Evolutionary conservation across 23 tunicate species (phyloP).

Genomic region (Trididemnum nubilum): DNA sequence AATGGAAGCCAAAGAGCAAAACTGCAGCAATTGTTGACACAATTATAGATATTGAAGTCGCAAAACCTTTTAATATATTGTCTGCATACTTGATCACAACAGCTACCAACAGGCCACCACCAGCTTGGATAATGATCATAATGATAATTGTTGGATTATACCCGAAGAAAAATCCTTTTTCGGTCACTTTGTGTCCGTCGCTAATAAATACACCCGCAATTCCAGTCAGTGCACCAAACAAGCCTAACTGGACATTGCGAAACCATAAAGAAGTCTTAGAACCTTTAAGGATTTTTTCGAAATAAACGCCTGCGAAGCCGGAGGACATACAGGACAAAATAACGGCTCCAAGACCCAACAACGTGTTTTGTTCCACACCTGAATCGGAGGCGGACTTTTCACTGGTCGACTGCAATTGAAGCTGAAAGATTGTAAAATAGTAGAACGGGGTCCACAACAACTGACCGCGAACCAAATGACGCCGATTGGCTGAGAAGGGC

Average conservation of each 20-base stretch:
- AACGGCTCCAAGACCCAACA: conserved; percentile 85
- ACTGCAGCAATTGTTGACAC: conserved; percentile 84
- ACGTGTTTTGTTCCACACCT: conserved; percentile 3
- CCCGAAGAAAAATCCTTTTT: conserved; percentile 94
- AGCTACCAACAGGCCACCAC: conserved; percentile 93
- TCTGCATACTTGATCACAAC: conserved; percentile 95
- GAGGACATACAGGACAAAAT: conserved; percentile 86
- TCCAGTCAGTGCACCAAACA: conserved; percentile 82
- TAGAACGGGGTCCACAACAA: too few species aligned
- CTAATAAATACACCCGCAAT: conserved; percentile 68
- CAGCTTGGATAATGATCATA: conserved; percentile 64
- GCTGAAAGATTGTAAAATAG: too few species aligned
- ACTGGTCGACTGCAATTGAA: conserved; percentile 33
- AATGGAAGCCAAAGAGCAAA: conserved; percentile 52
- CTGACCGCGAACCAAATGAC: too few species aligned
- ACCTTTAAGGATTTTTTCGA: conserved; percentile 92
- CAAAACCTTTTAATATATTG: conserved; percentile 94
- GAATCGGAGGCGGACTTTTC: background rate
- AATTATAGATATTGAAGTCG: conserved; percentile 89
- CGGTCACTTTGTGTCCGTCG: conserved; percentile 60
- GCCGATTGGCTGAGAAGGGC: too few species aligned
- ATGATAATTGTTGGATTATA: conserved; percentile 60
- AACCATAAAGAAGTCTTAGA: conserved; percentile 85
- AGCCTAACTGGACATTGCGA: conserved; percentile 84
- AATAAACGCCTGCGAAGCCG: conserved; percentile 99